Base-by-base conservation (phyloP, 1,140 invertebrate genomes). In the Zaprionus ornatus region DNA sequence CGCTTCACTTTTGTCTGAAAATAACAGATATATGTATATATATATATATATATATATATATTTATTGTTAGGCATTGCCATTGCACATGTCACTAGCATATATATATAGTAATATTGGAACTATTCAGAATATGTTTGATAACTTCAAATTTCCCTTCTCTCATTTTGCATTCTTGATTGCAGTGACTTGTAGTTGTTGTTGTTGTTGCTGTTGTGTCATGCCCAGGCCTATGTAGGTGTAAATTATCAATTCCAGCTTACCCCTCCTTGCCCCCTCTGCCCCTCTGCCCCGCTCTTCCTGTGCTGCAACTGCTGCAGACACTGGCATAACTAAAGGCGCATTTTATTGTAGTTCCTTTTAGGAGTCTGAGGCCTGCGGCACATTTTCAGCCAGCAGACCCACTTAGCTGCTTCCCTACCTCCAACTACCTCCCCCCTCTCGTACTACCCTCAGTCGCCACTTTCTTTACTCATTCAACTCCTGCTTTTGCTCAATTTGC, bases 161-260 rank as follows among this genome's bases (percentile, higher is more conserved):
- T 10, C 15, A 5, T 45, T 71, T 71, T 63, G 35, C 68, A 48
- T 63, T 45, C 32, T 35, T 59, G 42, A 59, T 70, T 63, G 37
- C 54, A 32, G 48, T 12, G 13, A 52, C 62, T 70, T 55, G 37
- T 19, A 54, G 45, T 19, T 27, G 19, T 50, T 50, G 25, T 25
- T 35, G 27, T 23, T 37, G 27, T 42, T 61, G 21, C 3, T 60
- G 23, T 19, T 54, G 25, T n/a, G 40, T n/a, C 52, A 37, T 25
- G 19, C 52, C 35, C 45, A 17, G 19, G 25, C 13, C 40, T 17
- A 17, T 19, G n/a, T 50, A 17, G 19, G n/a, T 50, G 17, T 17
- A 27, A 27, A 50, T 48, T 48, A 56, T 13, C 52, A 52, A 52
- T 40, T 19, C 23, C 15, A 27, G 25, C 25, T 9, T 1, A 4